Percentiles rank a stretch among this genome's conserved stretches.
Evolutionary conservation across 2,888 invertebrate genomes (phyloP).

Genomic region (Tortricodes alternella): DNA sequence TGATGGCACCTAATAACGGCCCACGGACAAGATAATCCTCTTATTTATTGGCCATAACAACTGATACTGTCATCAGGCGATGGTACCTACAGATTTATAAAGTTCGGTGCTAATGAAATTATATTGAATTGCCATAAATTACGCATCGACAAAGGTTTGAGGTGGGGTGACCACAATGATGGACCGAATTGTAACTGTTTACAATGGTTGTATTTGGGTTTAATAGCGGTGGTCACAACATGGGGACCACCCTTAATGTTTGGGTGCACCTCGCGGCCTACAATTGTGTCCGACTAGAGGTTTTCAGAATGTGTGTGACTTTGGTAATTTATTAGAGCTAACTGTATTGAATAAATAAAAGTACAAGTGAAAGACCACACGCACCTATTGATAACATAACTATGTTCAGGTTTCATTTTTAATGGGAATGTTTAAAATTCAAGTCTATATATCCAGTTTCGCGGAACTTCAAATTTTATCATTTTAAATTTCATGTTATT

Average conservation of each 20-base stretch:
- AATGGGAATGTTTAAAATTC: background rate
- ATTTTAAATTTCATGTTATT: background rate
- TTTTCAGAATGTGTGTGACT: conserved; percentile 39
- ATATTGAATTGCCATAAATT: conserved; percentile 76
- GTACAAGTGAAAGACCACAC: conserved; percentile 37
- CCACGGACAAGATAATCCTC: conserved; percentile 77
- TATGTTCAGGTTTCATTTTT: conserved; percentile 5
- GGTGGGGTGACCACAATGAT: conserved; percentile 58
- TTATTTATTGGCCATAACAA: conserved; percentile 76
- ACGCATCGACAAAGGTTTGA: conserved; percentile 52
- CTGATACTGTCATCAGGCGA: conserved; percentile 67
- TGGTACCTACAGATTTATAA: conserved; percentile 69
- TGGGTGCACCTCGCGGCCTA: conserved; percentile 43
- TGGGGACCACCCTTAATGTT: conserved; percentile 69
- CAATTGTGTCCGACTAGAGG: conserved; percentile 51
- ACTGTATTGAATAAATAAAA: conserved; percentile 37
- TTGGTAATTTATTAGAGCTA: conserved; percentile 51
- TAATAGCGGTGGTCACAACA: conserved; percentile 59
- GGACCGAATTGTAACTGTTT: conserved; percentile 42
- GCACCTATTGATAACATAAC: conserved; percentile 24
- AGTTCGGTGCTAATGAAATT: conserved; percentile 75
- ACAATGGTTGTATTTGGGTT: conserved; percentile 64
- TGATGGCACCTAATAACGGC: conserved; percentile 72
- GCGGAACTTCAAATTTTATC: background rate
- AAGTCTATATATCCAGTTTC: background rate